Percentiles rank a stretch among this genome's conserved stretches.
Evolutionary conservation across 2,113 vertebrate genomes (phyloP).

Genomic region (Gymnorhina tibicen): DNA sequence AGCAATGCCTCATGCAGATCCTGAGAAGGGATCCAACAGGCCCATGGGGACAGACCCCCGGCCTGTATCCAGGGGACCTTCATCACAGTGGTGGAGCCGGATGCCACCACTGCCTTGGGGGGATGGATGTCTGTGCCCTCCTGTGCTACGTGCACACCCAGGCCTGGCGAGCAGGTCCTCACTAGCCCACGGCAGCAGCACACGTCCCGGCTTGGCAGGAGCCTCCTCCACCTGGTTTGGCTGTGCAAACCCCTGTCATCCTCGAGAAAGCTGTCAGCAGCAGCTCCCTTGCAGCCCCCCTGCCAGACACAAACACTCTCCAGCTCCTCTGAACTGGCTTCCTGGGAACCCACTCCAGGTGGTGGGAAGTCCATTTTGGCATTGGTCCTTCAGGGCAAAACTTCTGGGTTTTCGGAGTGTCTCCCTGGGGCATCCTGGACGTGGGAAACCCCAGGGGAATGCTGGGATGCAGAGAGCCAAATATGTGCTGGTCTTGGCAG

Average conservation of each 20-base stretch:
- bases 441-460: not conserved
- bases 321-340: not conserved
- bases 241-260: not conserved
- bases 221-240: not conserved
- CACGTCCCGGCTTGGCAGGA: not conserved
- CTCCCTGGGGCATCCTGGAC: not conserved
- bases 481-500: accelerated
- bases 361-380: not conserved
- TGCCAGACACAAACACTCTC: not conserved
- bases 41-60: not conserved
- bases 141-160: not conserved
- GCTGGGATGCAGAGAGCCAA: not conserved
- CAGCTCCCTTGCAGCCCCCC: not conserved
- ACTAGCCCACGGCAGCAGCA: accelerated
- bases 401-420: not conserved
- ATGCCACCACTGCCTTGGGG: accelerated
- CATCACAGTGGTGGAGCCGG: accelerated
- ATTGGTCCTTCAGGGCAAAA: accelerated
- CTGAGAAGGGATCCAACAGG: not conserved
- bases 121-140: not conserved
- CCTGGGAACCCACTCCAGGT: not conserved
- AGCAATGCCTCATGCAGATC: not conserved
- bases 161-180: not conserved
- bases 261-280: not conserved
- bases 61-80: not conserved